Evolutionary conservation across 2,888 invertebrate species (phyloP).

Genomic region (Parasteatoda lunata): DNA sequence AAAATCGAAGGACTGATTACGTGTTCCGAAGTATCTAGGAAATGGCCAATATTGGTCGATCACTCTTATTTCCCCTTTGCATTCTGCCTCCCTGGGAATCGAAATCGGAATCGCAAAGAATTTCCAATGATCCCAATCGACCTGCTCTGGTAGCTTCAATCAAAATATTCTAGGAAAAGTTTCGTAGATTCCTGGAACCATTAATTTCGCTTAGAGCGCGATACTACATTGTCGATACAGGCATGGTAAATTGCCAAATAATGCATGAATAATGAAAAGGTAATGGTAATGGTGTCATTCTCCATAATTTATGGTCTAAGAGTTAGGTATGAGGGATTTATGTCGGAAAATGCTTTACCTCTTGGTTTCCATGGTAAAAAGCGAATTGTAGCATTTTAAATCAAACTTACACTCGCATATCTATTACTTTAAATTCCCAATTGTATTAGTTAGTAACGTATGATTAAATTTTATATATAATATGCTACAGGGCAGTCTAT

Average conservation of each 20-base stretch:
- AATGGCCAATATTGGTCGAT: neutral
- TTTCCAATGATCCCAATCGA: slow-evolving; percentile 35
- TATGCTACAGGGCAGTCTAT: no score
- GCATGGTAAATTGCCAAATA: slow-evolving; percentile 18
- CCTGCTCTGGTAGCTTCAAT: neutral
- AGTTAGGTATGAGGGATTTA: neutral
- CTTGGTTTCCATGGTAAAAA: neutral
- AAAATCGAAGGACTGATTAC: slow-evolving; percentile 43
- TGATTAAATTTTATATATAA: no score
- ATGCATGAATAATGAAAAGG: slow-evolving; percentile 34
- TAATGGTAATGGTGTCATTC: slow-evolving; percentile 4
- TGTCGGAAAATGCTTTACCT: neutral
- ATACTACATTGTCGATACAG: slow-evolving; percentile 30
- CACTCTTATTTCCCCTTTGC: neutral
- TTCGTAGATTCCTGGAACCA: slow-evolving; percentile 23
- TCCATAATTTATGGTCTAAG: neutral
- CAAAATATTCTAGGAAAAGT: slow-evolving; percentile 29
- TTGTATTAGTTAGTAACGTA: no score
- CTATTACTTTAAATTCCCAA: no score
- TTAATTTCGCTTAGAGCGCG: slow-evolving; percentile 25
- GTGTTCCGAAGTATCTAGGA: slow-evolving; percentile 18
- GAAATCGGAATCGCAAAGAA: slow-evolving; percentile 31
- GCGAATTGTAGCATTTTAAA: no score
- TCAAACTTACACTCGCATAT: no score
- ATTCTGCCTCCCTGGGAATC: slow-evolving; percentile 24